These are phyloP conservation scores for Pocillopora verrucosa DNA, from an alignment of 64 coral and sea anemone species.

Conservation along the genomic window DNA sequence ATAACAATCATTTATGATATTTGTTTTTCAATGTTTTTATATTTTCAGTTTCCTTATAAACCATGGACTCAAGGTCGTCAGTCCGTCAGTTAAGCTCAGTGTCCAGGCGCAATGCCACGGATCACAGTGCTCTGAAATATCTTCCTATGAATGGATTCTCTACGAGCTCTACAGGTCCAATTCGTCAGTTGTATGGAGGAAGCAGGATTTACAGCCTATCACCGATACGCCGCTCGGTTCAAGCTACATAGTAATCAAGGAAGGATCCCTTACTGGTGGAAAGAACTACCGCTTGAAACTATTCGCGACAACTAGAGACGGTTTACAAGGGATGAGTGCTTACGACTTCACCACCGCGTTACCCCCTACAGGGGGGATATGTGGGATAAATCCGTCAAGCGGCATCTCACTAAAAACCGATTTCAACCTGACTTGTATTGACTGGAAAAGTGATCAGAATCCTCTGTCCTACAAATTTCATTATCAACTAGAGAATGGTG, in stretches of 20 bases:
- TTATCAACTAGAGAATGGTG: conserved; percentile 18
- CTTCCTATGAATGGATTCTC: not conserved
- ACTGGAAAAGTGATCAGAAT: not conserved
- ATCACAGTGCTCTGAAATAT: not conserved
- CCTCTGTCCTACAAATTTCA: conserved; percentile 23
- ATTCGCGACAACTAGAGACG: no score
- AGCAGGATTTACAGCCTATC: not conserved
- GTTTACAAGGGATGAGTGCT: not conserved
- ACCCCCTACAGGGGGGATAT: conserved; percentile 11
- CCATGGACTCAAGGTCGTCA: not conserved
- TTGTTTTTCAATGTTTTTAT: no score
- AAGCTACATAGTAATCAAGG: not conserved
- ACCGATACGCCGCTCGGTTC: not conserved
- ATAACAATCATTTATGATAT: no score
- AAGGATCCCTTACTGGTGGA: not conserved
- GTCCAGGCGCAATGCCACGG: not conserved
- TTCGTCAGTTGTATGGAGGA: not conserved
- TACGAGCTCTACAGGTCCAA: not conserved
- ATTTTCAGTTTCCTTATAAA: no score
- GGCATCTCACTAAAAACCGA: conserved; percentile 2
- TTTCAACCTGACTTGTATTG: conserved; percentile 22
- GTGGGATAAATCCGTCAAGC: not conserved
- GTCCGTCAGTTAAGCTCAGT: not conserved
- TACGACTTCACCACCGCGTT: not conserved
- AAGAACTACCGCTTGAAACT: conserved; percentile 8